phyloP scores from a whole-genome alignment of 2,888 invertebrate genomes.

The Rutpela maculata region DNA sequence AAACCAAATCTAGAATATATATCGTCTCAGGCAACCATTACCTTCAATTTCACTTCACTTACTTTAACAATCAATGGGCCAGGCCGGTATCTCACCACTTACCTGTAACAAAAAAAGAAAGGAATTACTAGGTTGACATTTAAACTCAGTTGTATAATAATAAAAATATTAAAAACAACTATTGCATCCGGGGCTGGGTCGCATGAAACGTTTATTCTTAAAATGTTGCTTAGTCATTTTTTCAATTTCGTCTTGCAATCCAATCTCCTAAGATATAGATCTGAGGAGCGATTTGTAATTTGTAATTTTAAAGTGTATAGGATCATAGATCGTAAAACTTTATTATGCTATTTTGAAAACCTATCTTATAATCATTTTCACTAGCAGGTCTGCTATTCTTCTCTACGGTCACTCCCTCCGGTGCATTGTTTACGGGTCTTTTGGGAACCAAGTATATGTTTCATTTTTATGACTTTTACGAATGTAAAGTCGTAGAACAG shows the following conservation, averaged over 20 bases:
- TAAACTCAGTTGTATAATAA: neutral
- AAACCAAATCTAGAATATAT: too few species aligned
- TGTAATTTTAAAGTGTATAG: slow-evolving; percentile 1
- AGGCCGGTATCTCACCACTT: neutral
- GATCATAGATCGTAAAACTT: slow-evolving; percentile 10
- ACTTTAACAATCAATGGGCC: neutral
- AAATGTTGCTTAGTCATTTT: slow-evolving; percentile 3
- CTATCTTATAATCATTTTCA: neutral
- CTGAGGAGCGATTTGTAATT: neutral
- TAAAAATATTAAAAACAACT: neutral
- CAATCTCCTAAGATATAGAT: slow-evolving; percentile 1
- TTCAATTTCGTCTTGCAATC: neutral
- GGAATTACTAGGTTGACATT: neutral
- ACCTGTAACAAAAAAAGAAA: neutral
- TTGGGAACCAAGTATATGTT: neutral
- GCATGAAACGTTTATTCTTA: neutral
- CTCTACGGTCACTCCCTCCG: neutral
- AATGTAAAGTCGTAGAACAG: neutral
- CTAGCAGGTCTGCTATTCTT: neutral
- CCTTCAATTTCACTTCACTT: neutral
- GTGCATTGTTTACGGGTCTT: neutral
- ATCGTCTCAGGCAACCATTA: neutral
- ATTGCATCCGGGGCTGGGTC: neutral
- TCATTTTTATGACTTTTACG: neutral
- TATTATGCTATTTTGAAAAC: slow-evolving; percentile 13